These are phyloP conservation scores for Lepus americanus DNA, from an alignment of 2,113 vertebrate species.

Conservation along the genomic window DNA sequence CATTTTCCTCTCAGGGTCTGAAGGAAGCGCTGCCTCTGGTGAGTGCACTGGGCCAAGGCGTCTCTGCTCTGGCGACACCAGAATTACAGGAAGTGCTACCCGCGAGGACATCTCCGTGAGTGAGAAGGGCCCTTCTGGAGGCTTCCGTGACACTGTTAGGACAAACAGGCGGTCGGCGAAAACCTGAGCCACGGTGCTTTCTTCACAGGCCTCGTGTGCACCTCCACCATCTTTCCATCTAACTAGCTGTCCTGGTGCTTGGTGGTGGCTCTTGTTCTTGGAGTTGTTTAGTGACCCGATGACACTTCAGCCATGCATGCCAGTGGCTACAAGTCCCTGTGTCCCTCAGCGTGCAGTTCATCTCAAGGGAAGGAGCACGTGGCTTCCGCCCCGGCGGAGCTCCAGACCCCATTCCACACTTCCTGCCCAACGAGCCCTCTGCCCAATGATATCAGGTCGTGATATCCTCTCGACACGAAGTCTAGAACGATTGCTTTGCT, in stretches of 20 bases:
- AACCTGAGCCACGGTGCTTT: not conserved
- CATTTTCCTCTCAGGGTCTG: not conserved
- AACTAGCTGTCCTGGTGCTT: not conserved
- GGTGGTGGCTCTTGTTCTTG: not conserved
- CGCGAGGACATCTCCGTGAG: not conserved
- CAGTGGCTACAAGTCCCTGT: not conserved
- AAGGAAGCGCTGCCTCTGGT: rapidly evolving
- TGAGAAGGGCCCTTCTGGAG: not conserved
- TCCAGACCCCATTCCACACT: not conserved
- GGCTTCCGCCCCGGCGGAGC: not conserved
- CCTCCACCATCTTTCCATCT: not conserved
- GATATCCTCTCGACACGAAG: rapidly evolving
- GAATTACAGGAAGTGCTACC: not conserved
- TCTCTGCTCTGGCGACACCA: not conserved
- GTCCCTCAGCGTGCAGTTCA: not conserved
- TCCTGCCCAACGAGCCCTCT: not conserved
- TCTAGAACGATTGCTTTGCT: not conserved
- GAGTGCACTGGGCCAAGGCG: too few relatives aligned
- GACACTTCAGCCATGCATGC: not conserved
- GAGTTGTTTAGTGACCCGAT: not conserved
- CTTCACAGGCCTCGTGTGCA: rapidly evolving
- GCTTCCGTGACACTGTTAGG: not conserved
- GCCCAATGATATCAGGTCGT: not conserved
- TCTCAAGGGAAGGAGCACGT: not conserved
- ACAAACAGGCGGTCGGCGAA: not conserved